phyloP scores from a whole-genome alignment of 2,113 vertebrate species.

The Leucopsar rothschildi region DNA sequence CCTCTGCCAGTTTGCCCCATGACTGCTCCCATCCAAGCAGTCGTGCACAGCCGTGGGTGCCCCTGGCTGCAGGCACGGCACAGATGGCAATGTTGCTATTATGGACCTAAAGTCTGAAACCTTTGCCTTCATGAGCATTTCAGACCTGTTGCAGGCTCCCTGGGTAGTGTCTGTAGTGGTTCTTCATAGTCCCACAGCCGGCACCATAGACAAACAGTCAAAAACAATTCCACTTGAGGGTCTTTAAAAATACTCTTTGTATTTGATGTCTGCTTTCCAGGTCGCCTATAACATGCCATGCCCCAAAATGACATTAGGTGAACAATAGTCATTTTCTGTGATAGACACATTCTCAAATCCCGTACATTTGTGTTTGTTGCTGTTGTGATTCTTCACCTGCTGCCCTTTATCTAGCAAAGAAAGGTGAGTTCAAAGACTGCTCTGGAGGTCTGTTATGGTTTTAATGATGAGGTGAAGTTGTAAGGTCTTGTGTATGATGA shows the following conservation, averaged over 20 bases:
- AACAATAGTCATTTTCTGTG: slow-evolving; percentile 5
- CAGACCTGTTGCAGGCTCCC: not conserved
- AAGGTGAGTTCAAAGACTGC: slow-evolving; percentile 39
- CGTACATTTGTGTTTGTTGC: slow-evolving; percentile 50
- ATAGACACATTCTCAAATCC: not conserved
- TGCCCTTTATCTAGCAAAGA: slow-evolving; percentile 41
- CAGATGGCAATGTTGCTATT: not conserved
- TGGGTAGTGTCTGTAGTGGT: not conserved
- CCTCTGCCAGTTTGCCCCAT: accelerated
- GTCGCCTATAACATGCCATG: not conserved
- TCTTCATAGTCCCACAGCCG: not conserved
- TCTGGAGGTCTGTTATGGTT: slow-evolving; percentile 23
- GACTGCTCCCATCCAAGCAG: accelerated
- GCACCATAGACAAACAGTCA: not conserved
- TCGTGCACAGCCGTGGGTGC: accelerated
- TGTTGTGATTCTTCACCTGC: slow-evolving; percentile 57
- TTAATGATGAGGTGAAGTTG: slow-evolving; percentile 58
- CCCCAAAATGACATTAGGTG: not conserved
- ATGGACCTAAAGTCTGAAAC: not conserved
- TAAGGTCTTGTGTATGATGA: slow-evolving; percentile 52
- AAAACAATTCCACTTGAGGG: not conserved
- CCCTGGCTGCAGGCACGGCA: not conserved
- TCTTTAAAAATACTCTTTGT: not conserved
- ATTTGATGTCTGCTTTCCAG: not conserved
- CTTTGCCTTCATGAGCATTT: not conserved